Evolutionary conservation across 2,113 vertebrate species (phyloP), one percentile per base, ranked within the genome.

Genomic region (Cololabis saira): DNA sequence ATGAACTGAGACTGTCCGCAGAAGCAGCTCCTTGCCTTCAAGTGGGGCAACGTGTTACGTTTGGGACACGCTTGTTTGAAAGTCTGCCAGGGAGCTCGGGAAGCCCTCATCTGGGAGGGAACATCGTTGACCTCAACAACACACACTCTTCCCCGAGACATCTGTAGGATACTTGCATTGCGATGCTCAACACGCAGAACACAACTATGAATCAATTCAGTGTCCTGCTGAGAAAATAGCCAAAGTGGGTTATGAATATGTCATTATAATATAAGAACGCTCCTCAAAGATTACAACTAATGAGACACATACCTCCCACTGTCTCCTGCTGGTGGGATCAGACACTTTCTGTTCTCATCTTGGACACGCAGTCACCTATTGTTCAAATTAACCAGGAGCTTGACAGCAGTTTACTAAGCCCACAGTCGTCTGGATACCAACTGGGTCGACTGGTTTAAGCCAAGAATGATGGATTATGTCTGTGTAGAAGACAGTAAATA

Each of bases 1-100:
- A 87, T 83, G 67, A 17, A 22, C 15, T 8, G 24, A 18, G 55
- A 22, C 37, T 44, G 60, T 41, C n/a, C 37, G 30, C 65, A 63
- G 59, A 37, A 40, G 45, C 7, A n/a, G 53, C 30, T n/a, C 52
- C 55, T n/a, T 14, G 13, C 16, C 24, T 17, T 15, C 7, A 11
- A 33, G 16, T 6, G 52, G 52, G 30, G 3, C n/a, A 17, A 9
- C 27, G 22, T 53, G 8, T 27, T 37, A 37, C 33, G 10, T 37
- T 37, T 15, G 49, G 49, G 21, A 27, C 49, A 51, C 7, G 17
- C 18, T 24, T 3, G 33, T 37, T 37, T 37, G 33, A 37, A 37
- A 4, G 5, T 37, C 33, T 37, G 33, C 33, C 33, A 37, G 33
- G 3, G 33, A 7, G 22, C 17, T 48, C n/a, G 19, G 53, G 9